phyloP scores from a whole-genome alignment of 2,888 invertebrate species.

The Adela reaumurella region DNA sequence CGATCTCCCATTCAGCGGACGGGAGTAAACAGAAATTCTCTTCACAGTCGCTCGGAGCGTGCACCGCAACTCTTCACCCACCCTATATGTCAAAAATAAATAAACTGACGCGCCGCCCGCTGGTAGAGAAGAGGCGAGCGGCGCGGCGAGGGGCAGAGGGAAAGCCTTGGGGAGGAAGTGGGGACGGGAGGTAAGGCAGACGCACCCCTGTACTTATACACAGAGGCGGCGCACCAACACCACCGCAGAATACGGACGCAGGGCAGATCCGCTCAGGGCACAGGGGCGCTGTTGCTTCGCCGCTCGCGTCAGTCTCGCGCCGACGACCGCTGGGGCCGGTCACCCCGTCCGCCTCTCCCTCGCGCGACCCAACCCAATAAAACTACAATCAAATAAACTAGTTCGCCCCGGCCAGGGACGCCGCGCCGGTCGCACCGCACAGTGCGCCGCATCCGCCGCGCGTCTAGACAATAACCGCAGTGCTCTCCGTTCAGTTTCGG shows the following conservation, averaged over 20 bases:
- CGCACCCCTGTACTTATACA: too few relatives aligned
- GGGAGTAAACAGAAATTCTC: background rate
- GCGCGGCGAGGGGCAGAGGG: conserved; percentile 16
- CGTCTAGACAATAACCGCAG: conserved; percentile 25
- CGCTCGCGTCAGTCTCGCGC: conserved; percentile 55
- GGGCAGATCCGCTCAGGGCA: conserved; percentile 11
- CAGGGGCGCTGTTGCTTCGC: conserved; percentile 13
- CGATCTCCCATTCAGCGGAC: background rate
- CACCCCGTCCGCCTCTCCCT: conserved; percentile 28
- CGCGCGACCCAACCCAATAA: conserved; percentile 36
- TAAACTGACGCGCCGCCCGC: too few relatives aligned
- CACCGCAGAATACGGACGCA: conserved; percentile 25
- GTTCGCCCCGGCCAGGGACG: conserved; percentile 32
- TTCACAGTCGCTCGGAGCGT: background rate
- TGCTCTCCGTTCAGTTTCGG: conserved; percentile 24
- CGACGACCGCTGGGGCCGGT: conserved; percentile 35
- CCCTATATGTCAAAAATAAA: conserved; percentile 40
- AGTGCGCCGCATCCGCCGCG: conserved; percentile 40
- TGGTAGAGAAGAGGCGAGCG: background rate
- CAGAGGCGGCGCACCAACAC: conserved; percentile 18
- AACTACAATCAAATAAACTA: conserved; percentile 22
- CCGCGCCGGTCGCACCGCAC: conserved; percentile 27
- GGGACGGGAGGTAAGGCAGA: conserved; percentile 16
- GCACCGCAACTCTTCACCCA: conserved; percentile 16
- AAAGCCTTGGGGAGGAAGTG: conserved; percentile 30